Percentiles rank a stretch among this genome's conserved stretches.
Evolutionary conservation across 92 coral and sea anemone genomes (phyloP).

Genomic region (Parazoanthus swiftii): DNA sequence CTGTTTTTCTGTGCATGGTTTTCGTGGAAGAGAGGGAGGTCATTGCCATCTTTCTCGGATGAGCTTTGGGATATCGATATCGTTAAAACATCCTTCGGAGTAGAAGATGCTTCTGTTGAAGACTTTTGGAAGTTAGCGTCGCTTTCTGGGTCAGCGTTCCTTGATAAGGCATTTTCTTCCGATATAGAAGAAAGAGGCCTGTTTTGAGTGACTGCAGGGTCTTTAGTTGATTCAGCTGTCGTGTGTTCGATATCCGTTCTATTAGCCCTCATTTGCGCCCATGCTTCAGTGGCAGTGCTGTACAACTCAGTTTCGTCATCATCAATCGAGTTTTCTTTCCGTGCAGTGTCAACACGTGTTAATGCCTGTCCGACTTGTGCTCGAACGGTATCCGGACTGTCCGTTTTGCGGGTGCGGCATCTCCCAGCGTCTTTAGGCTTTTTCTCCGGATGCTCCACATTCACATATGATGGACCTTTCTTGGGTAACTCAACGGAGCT

Average conservation of each 20-base stretch:
- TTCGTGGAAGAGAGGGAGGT: not conserved
- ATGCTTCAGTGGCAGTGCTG: slow-evolving; percentile 8
- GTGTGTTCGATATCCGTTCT: too few species aligned
- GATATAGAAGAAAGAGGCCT: not conserved
- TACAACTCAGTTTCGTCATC: not conserved
- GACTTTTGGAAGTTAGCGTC: not conserved
- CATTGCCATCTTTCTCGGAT: not conserved
- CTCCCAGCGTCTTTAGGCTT: slow-evolving; percentile 9
- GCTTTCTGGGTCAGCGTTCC: not conserved
- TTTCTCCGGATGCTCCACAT: slow-evolving; percentile 51
- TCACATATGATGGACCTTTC: slow-evolving; percentile 53
- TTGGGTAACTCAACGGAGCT: slow-evolving; percentile 25
- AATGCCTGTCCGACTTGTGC: slow-evolving; percentile 25
- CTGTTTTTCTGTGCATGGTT: not conserved
- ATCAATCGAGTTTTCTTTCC: not conserved
- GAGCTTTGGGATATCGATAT: not conserved
- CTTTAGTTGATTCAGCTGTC: not conserved
- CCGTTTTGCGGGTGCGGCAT: slow-evolving; percentile 40
- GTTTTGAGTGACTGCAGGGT: not conserved
- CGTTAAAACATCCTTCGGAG: not conserved
- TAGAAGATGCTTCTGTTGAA: not conserved
- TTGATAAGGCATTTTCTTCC: not conserved
- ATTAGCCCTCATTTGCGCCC: not conserved
- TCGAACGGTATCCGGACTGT: slow-evolving; percentile 34
- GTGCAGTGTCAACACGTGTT: not conserved